A percentile compares a stretch with the other conserved stretches of the same genome.
Evolutionary conservation across 2,113 vertebrate genomes (phyloP).

Genomic region (Casuarius casuarius): DNA sequence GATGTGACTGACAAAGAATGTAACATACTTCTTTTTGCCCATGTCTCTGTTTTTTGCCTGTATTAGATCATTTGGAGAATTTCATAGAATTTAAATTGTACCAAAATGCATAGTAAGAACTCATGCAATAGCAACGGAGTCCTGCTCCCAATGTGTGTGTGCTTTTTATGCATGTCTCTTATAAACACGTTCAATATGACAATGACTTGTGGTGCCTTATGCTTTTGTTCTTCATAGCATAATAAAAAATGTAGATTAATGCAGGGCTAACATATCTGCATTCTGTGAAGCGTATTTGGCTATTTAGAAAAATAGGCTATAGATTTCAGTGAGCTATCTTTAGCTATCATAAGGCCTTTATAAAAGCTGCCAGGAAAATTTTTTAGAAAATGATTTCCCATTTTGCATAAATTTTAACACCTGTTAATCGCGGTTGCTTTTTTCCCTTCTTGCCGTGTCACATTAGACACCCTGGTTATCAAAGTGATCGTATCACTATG

Average conservation of each 20-base stretch:
- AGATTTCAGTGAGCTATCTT: conserved; percentile 44
- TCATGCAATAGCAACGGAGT: background rate
- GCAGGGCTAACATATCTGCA: conserved; percentile 3
- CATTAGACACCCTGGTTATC: conserved; percentile 77
- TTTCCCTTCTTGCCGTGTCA: conserved; percentile 64
- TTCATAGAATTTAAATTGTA: background rate
- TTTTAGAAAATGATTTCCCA: conserved; percentile 55
- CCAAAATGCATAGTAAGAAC: background rate
- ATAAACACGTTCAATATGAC: accelerated
- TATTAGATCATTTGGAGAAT: background rate
- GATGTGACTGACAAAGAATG: background rate
- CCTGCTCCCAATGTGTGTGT: accelerated
- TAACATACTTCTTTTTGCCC: background rate
- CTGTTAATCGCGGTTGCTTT: conserved; percentile 73
- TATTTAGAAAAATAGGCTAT: conserved; percentile 55
- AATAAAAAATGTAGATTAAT: conserved; percentile 42
- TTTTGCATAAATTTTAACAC: conserved; percentile 70
- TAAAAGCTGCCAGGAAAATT: conserved; percentile 52
- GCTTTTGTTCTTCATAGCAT: conserved; percentile 28
- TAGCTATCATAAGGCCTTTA: conserved; percentile 39
- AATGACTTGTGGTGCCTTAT: background rate
- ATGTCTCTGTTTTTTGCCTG: background rate
- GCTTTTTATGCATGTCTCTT: accelerated
- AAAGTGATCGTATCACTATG: conserved; percentile 79
- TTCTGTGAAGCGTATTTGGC: conserved; percentile 46